Percentiles rank a stretch among this genome's conserved stretches.
Evolutionary conservation across 2,113 vertebrate genomes (phyloP).

Genomic region (Lichenostomus cassidix): DNA sequence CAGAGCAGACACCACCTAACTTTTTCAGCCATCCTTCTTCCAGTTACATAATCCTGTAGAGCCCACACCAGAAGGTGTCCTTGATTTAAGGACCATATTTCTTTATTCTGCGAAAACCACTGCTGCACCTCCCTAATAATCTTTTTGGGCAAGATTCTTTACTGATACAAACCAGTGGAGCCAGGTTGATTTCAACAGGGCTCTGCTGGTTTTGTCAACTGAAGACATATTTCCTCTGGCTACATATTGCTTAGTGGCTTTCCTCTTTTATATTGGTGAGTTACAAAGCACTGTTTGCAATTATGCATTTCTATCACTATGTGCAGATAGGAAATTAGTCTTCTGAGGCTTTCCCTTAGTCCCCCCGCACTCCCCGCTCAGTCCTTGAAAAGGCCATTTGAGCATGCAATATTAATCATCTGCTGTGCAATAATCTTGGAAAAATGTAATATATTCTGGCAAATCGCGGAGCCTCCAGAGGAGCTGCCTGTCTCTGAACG

Average conservation of each 20-base stretch:
- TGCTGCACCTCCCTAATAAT: background rate
- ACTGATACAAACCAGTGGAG: background rate
- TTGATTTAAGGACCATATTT: background rate
- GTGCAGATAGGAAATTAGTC: constrained; percentile 4
- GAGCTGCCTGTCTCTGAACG: background rate
- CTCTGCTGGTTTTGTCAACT: background rate
- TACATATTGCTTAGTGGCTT: background rate
- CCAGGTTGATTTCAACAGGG: background rate
- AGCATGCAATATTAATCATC: constrained; percentile 34
- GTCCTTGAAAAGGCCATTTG: constrained; percentile 52
- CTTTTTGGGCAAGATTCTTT: background rate
- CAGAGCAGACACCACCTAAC: background rate
- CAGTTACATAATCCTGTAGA: background rate
- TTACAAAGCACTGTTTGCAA: constrained; percentile 37
- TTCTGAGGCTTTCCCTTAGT: background rate
- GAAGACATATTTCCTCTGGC: background rate
- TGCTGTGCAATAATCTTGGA: constrained; percentile 45
- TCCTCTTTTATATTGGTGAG: background rate
- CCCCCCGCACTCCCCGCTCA: background rate
- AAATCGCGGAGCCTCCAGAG: constrained; percentile 9
- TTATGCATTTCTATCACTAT: constrained; percentile 26
- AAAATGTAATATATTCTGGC: constrained; percentile 28
- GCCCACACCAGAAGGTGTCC: no score
- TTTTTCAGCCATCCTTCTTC: background rate
- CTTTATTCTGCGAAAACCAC: background rate